Evolutionary conservation across 2,113 vertebrate species (phyloP).

Genomic region (Crotalus helleri): DNA sequence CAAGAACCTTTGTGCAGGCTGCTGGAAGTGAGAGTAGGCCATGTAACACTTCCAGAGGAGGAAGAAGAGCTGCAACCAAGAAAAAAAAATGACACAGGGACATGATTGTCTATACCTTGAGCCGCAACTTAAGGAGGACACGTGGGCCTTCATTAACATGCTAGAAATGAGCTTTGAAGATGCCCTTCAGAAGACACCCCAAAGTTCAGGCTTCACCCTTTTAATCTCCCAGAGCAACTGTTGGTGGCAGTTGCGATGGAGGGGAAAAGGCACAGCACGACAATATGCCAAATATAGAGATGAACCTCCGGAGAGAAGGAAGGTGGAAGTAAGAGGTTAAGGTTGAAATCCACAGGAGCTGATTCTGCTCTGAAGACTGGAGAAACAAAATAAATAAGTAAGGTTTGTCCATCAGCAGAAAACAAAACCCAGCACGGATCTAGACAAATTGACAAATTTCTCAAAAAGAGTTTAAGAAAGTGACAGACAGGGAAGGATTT

Average conservation of each 20-base stretch:
- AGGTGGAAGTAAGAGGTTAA: not conserved
- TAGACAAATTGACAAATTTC: slow-evolving; percentile 10
- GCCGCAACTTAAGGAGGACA: not conserved
- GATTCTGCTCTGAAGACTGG: not conserved
- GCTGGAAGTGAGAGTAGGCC: not conserved
- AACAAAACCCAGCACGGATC: slow-evolving; percentile 24
- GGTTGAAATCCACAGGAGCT: too few relatives aligned
- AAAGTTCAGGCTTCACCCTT: not conserved
- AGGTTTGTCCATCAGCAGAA: slow-evolving; percentile 26
- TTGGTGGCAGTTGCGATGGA: not conserved
- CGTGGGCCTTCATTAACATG: not conserved
- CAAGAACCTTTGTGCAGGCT: slow-evolving; percentile 21
- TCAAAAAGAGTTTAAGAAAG: slow-evolving; percentile 15
- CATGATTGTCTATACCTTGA: not conserved
- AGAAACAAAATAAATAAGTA: not conserved
- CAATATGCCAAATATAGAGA: not conserved
- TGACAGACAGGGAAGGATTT: slow-evolving; percentile 21
- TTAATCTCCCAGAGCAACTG: not conserved
- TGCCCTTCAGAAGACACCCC: not conserved
- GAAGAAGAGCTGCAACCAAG: not conserved
- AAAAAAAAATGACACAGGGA: slow-evolving; percentile 32
- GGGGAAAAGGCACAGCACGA: not conserved
- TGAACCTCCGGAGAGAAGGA: too few relatives aligned
- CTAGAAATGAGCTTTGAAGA: not conserved
- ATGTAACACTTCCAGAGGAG: not conserved